phyloP scores from a whole-genome alignment of 2,888 invertebrate genomes.

The Heterodera filipjevi region DNA sequence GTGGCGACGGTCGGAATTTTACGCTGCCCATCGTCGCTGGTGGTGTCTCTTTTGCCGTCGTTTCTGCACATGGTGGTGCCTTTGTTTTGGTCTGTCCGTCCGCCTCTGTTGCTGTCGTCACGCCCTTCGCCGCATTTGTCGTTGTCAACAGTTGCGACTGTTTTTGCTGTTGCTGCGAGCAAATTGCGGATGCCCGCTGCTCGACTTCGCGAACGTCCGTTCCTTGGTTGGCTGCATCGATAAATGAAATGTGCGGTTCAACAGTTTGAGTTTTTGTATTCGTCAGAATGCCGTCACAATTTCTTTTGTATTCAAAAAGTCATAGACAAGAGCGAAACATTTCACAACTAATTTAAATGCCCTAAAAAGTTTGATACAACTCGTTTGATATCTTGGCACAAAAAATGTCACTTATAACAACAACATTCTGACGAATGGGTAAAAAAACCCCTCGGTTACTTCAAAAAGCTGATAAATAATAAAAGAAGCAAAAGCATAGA shows the following conservation, averaged over 20 bases:
- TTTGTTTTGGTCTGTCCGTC: neutral
- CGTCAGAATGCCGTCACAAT: too few relatives aligned
- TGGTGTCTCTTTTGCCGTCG: neutral
- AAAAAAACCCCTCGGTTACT: neutral
- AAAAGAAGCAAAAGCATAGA: neutral
- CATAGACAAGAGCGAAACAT: too few relatives aligned
- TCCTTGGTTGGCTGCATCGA: neutral
- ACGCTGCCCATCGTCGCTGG: neutral
- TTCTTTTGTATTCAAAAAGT: too few relatives aligned
- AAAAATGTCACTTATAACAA: neutral
- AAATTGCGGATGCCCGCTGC: neutral
- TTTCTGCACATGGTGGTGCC: too few relatives aligned
- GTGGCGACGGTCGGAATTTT: conserved; percentile 2
- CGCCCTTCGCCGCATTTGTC: neutral
- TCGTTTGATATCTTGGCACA: too few relatives aligned
- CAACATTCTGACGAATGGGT: neutral
- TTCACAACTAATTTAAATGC: too few relatives aligned
- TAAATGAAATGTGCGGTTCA: neutral
- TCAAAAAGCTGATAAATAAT: too few relatives aligned
- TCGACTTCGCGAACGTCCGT: conserved; percentile 5
- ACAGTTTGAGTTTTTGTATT: neutral
- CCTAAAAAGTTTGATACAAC: neutral
- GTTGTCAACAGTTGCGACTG: neutral
- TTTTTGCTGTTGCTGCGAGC: neutral
- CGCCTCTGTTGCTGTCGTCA: too few relatives aligned